Evolutionary conservation across 1,140 invertebrate species (phyloP).

Genomic region (Aphaenogaster rudis): DNA sequence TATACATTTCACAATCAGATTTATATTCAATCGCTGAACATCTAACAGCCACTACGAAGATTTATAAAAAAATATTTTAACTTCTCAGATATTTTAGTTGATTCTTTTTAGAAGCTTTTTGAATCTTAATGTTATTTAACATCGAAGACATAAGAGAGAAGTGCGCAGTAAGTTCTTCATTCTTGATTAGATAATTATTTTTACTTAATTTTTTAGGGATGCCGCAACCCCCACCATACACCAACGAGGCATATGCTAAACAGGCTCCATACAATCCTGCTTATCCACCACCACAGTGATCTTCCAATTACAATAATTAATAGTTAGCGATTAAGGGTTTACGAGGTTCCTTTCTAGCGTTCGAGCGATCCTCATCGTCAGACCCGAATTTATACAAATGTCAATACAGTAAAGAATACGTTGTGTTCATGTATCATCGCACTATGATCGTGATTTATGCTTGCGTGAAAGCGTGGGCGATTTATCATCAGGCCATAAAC

Average conservation of each 20-base stretch:
- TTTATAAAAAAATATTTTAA: slow-evolving; percentile 5
- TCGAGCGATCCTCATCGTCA: background rate
- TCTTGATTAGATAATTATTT: background rate
- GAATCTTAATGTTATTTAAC: background rate
- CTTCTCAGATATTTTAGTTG: background rate
- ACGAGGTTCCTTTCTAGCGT: background rate
- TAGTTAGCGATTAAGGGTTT: background rate
- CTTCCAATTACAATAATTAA: background rate
- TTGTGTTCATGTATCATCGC: background rate
- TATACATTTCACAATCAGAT: background rate
- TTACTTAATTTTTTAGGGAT: slow-evolving; percentile 59
- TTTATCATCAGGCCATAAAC: slow-evolving; percentile 6
- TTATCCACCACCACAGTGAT: slow-evolving; percentile 61
- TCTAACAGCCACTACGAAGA: background rate
- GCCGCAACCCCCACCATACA: slow-evolving; percentile 72
- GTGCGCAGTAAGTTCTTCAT: background rate
- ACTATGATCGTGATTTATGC: background rate
- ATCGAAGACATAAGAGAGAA: background rate
- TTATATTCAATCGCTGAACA: background rate
- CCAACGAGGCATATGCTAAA: slow-evolving; percentile 74
- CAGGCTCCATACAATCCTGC: slow-evolving; percentile 80
- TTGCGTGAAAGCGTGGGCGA: background rate
- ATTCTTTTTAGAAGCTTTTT: background rate
- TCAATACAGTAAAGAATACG: background rate
- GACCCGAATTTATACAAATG: background rate